Evolutionary conservation across 2,888 invertebrate genomes (phyloP), one percentile per base, ranked within the genome.

Genomic region (Zeuzera pyrina): DNA sequence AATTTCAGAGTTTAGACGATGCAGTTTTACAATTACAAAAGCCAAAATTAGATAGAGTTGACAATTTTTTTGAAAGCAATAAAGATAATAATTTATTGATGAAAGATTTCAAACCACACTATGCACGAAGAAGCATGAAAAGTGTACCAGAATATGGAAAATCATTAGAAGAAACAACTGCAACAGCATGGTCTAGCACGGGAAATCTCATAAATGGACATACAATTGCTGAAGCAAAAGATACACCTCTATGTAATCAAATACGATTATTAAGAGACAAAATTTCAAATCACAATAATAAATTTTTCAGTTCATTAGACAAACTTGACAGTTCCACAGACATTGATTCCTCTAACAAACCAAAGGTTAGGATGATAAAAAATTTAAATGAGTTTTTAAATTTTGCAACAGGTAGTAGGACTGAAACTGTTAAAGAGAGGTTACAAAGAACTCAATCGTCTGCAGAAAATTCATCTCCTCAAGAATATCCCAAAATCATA

Each of bases 371-470:
- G 59, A 72, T 71, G 76, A 91, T 94, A 2, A 93, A 91, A 67
- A 94, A 94, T 66, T 81, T 94, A 21, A 93, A 93, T 54, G 94
- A 94, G 70, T 94, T 94, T 61, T 79, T 93, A 1, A 93, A 90
- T 54, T 91, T 94, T 52, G 88, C 92, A 1, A 85, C 89, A 2
- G 81, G 86, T 1, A 90, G 87, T 58, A 90, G 89, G 63, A 41
- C 56, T 4, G 50, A 39, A 30, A 41, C 36, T 27, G 33, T 38
- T 3, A 59, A 54, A 35, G 67, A 61, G 30, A 76, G 67, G 37
- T 43, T 76, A 13, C 71, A 69, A 36, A 56, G 76, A 43, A 67
- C 76, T 3, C 60, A 69, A 48, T 74, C 73, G 2, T 70, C 56
- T 15, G 67, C 68, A 42, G 79, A 73, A 38, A 60, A 56, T 22